Conservation (phyloP, 2,888 invertebrate genomes). For the Mesopsocus fuscifrons region DNA sequence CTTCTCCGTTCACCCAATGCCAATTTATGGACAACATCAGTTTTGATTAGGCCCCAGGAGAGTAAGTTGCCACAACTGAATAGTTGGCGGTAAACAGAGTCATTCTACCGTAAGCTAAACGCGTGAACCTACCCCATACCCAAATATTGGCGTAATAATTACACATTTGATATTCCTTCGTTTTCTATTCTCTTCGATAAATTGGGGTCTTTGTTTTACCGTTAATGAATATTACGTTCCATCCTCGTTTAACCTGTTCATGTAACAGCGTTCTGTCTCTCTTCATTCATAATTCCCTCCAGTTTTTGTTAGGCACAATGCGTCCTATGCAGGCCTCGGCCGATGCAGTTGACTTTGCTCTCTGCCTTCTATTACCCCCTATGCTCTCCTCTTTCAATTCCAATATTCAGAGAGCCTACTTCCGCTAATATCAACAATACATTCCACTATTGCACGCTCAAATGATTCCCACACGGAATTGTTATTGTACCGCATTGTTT, state of each 20-base stretch:
- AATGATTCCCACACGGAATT: no score
- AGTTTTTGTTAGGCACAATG: background rate
- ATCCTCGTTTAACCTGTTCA: background rate
- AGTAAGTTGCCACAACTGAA: constrained; percentile 3
- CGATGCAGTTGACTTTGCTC: background rate
- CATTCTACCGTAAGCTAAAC: background rate
- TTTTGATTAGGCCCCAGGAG: constrained; percentile 9
- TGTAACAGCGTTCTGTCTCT: background rate
- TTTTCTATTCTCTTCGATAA: constrained; percentile 10
- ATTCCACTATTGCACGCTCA: no score
- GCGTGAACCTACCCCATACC: background rate
- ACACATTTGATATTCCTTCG: constrained; percentile 5
- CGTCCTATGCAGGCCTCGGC: background rate
- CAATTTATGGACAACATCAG: constrained; percentile 9
- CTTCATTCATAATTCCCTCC: background rate
- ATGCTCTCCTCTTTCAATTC: background rate
- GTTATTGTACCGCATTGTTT: no score
- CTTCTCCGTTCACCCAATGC: no score
- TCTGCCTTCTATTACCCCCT: no score
- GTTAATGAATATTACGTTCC: constrained; percentile 4
- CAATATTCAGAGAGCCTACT: background rate
- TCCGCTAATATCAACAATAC: background rate
- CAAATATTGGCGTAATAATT: constrained; percentile 9
- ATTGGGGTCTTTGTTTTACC: constrained; percentile 7
- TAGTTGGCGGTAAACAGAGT: no score